These are phyloP conservation scores for Ormia ochracea DNA, from an alignment of 2,888 invertebrate genomes.

Conservation along the genomic window DNA sequence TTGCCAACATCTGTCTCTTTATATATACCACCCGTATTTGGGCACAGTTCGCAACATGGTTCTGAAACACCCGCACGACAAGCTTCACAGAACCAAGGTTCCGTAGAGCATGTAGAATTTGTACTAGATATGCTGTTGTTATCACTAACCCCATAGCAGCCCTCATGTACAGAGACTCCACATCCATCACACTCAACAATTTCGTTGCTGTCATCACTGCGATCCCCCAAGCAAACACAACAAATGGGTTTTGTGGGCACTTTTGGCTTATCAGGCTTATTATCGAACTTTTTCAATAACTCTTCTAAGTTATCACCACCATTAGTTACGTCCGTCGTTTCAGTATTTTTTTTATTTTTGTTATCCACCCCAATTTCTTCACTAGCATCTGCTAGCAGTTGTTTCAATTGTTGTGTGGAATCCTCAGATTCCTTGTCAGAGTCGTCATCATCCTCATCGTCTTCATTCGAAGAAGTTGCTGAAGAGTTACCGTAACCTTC, in stretches of 20 bases:
- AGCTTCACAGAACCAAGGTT: slow-evolving; percentile 99
- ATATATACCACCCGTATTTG: slow-evolving; percentile 92
- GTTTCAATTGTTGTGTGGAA: slow-evolving; percentile 67
- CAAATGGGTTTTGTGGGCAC: slow-evolving; percentile 88
- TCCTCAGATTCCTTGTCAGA: slow-evolving; percentile 62
- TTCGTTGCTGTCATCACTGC: slow-evolving; percentile 95
- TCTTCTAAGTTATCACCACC: slow-evolving; percentile 61
- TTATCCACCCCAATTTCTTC: slow-evolving; percentile 59
- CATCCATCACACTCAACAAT: slow-evolving; percentile 98
- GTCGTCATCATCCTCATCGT: slow-evolving; percentile 66
- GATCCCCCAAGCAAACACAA: slow-evolving; percentile 94
- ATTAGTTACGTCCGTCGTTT: slow-evolving; percentile 53
- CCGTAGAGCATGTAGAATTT: slow-evolving; percentile 95
- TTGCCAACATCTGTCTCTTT: slow-evolving; percentile 98
- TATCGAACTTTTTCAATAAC: slow-evolving; percentile 56
- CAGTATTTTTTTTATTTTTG: slow-evolving; percentile 44
- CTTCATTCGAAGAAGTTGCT: slow-evolving; percentile 62
- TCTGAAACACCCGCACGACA: slow-evolving; percentile 93
- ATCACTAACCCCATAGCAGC: slow-evolving; percentile 96
- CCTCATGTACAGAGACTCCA: slow-evolving; percentile 97
- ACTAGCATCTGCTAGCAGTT: slow-evolving; percentile 67
- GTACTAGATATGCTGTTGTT: slow-evolving; percentile 93
- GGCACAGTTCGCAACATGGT: slow-evolving; percentile 96
- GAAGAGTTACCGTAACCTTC: slow-evolving; percentile 79
- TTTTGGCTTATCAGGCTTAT: slow-evolving; percentile 64